Base-by-base conservation (phyloP, 2,797 vertebrate species). In the Netta rufina region DNA sequence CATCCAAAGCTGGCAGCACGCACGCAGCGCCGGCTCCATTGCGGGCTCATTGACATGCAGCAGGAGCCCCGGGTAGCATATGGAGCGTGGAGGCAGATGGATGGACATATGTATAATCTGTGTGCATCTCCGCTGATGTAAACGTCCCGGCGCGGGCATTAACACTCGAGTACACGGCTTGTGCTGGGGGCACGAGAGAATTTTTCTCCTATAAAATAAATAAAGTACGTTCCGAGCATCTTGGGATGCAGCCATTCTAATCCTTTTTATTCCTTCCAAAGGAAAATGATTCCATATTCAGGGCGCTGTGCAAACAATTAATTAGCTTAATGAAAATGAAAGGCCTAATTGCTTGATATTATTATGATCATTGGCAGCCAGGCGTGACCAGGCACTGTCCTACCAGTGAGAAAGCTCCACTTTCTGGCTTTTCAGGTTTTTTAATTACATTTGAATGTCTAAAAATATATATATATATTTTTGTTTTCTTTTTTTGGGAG, bases 241-340 rank as follows among this genome's bases (percentile, higher is more conserved):
- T 95, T 93, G 96, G 95, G 92, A 91, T 69, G n/a, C 90, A 91
- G 90, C 96, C 93, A 93, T 84, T 90, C 76, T 89, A 92, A 95
- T 88, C 77, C 73, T 93, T 94, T 95, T 95, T 62, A 89, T 91
- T 91, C 82, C 69, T 89, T 95, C 74, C 80, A 91, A 94, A 94
- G 89, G 71, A 93, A 91, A 96, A 91, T 27, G 65, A 90, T 87
- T 91, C 92, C 74, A 91, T 41, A 94, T 92, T 91, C 91, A 93
- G 88, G 67, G 84, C 84, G 56, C 79, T 94, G 87, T 95, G 94
- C 93, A 96, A 95, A 95, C 94, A 95, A 96, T 96, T 96, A 96
- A 96, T 96, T 96, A 96, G 91, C 87, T 87, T 83, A 95, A 96
- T 77, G 21, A 95, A 94, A 95, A 96, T 95, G 94, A 96, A 94